A percentile compares a stretch with the other conserved stretches of the same genome.
Evolutionary conservation across 2,888 invertebrate genomes (phyloP).

Genomic region (Coremacera marginata): DNA sequence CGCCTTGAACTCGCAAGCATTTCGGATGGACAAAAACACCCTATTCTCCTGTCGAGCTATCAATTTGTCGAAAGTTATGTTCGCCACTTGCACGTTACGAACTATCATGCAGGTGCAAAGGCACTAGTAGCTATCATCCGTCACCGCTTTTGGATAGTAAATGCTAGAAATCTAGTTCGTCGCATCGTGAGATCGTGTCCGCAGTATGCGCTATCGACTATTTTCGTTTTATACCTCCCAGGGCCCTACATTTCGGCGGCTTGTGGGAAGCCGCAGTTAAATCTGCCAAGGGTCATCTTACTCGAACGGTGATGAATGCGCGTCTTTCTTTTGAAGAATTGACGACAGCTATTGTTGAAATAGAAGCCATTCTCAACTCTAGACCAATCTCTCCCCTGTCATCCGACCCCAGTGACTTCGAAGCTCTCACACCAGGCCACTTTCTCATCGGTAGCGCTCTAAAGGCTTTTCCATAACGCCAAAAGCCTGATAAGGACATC

Average conservation of each 20-base stretch:
- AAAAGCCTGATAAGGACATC: not conserved
- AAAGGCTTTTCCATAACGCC: slow-evolving; percentile 2
- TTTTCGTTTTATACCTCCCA: no score
- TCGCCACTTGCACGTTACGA: slow-evolving; percentile 24
- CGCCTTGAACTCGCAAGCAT: not conserved
- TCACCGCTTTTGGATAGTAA: slow-evolving; percentile 37
- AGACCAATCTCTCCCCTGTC: slow-evolving; percentile 39
- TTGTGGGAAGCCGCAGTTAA: slow-evolving; percentile 39
- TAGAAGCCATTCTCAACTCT: slow-evolving; percentile 44
- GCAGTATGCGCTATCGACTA: no score
- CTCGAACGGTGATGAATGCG: slow-evolving; percentile 35
- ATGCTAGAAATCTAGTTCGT: slow-evolving; percentile 16
- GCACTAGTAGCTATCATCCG: slow-evolving; percentile 25
- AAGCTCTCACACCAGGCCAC: no score
- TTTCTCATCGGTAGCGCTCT: not conserved
- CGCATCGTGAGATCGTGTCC: not conserved
- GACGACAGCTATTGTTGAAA: slow-evolving; percentile 38
- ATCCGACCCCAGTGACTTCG: slow-evolving; percentile 38
- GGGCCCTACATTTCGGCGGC: no score
- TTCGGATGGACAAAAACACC: slow-evolving; percentile 17
- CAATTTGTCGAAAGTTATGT: not conserved
- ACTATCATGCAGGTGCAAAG: slow-evolving; percentile 40
- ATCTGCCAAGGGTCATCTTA: slow-evolving; percentile 40
- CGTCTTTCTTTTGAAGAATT: slow-evolving; percentile 44
- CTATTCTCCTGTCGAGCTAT: slow-evolving; percentile 4